Conservation (phyloP, 1,140 invertebrate genomes). For the Papilio polyxenes region DNA sequence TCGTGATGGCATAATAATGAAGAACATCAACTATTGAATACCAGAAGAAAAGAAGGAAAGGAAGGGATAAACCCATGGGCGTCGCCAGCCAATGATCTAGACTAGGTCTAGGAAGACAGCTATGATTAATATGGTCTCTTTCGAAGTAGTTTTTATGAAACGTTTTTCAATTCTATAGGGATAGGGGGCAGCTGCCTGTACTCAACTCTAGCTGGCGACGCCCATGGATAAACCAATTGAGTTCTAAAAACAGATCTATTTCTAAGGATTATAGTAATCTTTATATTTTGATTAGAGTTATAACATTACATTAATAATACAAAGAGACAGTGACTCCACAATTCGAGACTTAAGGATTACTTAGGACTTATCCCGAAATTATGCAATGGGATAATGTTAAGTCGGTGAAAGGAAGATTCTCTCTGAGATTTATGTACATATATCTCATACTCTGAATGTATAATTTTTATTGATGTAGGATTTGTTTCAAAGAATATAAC, state of each 20-base stretch:
- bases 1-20: too few relatives aligned
- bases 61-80: too few relatives aligned
- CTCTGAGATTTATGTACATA: not conserved
- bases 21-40: too few relatives aligned
- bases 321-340: conserved; percentile 1
- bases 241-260: not conserved
- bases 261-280: not conserved
- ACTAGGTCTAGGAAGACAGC: too few relatives aligned
- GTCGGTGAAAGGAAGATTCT: conserved; percentile 7
- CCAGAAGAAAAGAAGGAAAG: too few relatives aligned
- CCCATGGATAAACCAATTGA: too few relatives aligned
- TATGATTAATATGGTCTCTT: too few relatives aligned
- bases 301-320: not conserved
- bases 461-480: conserved; percentile 6
- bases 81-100: too few relatives aligned
- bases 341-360: conserved; percentile 15
- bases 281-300: not conserved
- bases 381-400: not conserved
- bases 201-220: too few relatives aligned
- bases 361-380: not conserved
- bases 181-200: too few relatives aligned
- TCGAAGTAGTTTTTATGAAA: too few relatives aligned
- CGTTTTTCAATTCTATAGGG: too few relatives aligned
- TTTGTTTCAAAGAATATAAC: not conserved
- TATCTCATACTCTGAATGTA: not conserved